phyloP scores from a whole-genome alignment of 1,140 invertebrate species.

The Oncopodura yosiiana region DNA sequence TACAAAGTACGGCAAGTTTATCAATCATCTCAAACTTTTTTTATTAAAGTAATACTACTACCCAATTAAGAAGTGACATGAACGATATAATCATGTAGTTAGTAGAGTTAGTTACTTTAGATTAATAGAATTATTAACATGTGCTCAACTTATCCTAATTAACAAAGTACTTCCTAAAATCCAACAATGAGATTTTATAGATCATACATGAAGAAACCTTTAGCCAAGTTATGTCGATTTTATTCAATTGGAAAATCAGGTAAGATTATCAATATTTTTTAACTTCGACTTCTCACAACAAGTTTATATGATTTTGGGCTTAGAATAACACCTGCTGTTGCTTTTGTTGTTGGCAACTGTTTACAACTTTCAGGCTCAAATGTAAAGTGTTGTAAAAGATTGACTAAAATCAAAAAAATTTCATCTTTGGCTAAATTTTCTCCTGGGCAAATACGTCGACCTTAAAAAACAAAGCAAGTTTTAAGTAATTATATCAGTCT shows the following conservation, averaged over 20 bases:
- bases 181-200: not conserved
- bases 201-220: not conserved
- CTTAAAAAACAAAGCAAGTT: slow-evolving; percentile 9
- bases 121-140: too few relatives aligned
- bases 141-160: too few relatives aligned
- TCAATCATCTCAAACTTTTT: too few relatives aligned
- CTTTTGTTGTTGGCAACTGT: slow-evolving; percentile 12
- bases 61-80: too few relatives aligned
- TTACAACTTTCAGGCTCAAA: slow-evolving; percentile 5
- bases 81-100: too few relatives aligned
- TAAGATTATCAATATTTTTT: too few relatives aligned
- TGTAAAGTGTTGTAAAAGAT: slow-evolving; percentile 27
- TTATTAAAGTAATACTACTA: too few relatives aligned
- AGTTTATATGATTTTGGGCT: slow-evolving; percentile 21
- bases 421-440: slow-evolving; percentile 31
- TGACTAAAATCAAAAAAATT: slow-evolving; percentile 29
- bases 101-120: too few relatives aligned
- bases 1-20: too few relatives aligned
- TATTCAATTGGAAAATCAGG: not conserved
- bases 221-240: not conserved
- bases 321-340: slow-evolving; percentile 26
- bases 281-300: slow-evolving; percentile 2
- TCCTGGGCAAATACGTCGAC: slow-evolving; percentile 31
- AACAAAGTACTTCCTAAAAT: too few relatives aligned
- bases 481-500: not conserved